Evolutionary conservation across 2,797 vertebrate genomes (phyloP).

Genomic region (Hemibagrus guttatus): DNA sequence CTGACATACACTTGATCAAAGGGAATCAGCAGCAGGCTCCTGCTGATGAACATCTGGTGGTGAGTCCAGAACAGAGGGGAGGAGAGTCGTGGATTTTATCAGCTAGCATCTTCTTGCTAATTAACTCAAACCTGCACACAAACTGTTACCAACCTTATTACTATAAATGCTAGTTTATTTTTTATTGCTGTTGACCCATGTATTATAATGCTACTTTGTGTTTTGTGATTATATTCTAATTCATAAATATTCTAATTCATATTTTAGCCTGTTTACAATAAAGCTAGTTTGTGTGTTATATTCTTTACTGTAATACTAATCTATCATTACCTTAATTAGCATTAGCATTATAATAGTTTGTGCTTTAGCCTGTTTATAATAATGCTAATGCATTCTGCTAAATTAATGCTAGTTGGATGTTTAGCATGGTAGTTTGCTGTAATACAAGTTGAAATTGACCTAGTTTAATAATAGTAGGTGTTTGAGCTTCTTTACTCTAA

Average conservation of each 20-base stretch:
- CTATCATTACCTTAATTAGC: neutral
- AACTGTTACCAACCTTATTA: neutral
- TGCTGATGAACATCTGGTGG: slow-evolving; percentile 88
- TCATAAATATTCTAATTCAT: neutral
- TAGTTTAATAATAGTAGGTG: too few species aligned
- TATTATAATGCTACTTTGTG: neutral
- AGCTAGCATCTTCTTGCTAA: neutral
- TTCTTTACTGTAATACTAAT: neutral
- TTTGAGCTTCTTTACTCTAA: neutral
- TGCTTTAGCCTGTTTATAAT: neutral
- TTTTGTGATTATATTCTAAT: neutral
- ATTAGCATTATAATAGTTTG: neutral
- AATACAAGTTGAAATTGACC: too few species aligned
- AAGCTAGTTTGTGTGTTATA: neutral
- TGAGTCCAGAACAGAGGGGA: slow-evolving; percentile 59
- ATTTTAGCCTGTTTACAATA: neutral
- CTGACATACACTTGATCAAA: slow-evolving; percentile 60
- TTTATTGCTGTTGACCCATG: neutral
- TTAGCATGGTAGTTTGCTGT: neutral
- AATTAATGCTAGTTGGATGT: neutral
- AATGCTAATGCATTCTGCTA: neutral
- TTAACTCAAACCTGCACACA: too few species aligned
- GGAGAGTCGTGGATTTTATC: neutral
- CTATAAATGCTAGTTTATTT: neutral
- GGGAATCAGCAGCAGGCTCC: slow-evolving; percentile 71